phyloP scores from a whole-genome alignment of 2,797 vertebrate species.

The Melanotaenia trifasciata region DNA sequence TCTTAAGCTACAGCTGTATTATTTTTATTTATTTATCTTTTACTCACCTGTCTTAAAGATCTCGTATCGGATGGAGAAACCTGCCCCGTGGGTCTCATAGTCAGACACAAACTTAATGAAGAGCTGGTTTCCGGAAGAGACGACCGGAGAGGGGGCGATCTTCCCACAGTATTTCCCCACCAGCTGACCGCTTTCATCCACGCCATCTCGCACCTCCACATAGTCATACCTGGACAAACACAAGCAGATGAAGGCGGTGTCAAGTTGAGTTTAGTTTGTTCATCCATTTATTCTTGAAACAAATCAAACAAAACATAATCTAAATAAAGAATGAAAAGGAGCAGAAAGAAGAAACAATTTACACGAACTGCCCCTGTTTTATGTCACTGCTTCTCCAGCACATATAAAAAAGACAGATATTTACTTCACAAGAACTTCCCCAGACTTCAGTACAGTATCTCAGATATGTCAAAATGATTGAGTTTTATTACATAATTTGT shows the following conservation, averaged over 20 bases:
- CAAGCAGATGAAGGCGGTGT: background rate
- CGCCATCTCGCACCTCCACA: slow-evolving; percentile 95
- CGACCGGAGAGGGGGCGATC: slow-evolving; percentile 93
- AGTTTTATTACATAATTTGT: too few species aligned
- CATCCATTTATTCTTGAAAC: too few species aligned
- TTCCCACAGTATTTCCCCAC: slow-evolving; percentile 98
- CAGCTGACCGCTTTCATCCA: slow-evolving; percentile 89
- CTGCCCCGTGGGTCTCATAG: slow-evolving; percentile 97
- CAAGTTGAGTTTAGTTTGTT: too few species aligned
- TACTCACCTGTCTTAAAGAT: slow-evolving; percentile 94
- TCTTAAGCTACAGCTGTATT: slow-evolving; percentile 2
- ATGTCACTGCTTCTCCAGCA: too few species aligned
- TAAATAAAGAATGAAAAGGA: too few species aligned
- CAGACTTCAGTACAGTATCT: too few species aligned
- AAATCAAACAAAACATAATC: too few species aligned
- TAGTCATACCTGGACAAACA: slow-evolving; percentile 92
- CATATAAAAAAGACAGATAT: too few species aligned
- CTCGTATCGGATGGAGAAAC: slow-evolving; percentile 98
- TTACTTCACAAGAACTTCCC: too few species aligned
- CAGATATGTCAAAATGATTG: too few species aligned
- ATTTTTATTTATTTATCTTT: background rate
- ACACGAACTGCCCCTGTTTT: too few species aligned
- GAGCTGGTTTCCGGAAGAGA: slow-evolving; percentile 93
- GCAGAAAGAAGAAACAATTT: too few species aligned
- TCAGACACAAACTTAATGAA: slow-evolving; percentile 98